These are phyloP conservation scores for Propithecus deckenii DNA, from an alignment of 2,797 vertebrate species.

Conservation along the genomic window DNA sequence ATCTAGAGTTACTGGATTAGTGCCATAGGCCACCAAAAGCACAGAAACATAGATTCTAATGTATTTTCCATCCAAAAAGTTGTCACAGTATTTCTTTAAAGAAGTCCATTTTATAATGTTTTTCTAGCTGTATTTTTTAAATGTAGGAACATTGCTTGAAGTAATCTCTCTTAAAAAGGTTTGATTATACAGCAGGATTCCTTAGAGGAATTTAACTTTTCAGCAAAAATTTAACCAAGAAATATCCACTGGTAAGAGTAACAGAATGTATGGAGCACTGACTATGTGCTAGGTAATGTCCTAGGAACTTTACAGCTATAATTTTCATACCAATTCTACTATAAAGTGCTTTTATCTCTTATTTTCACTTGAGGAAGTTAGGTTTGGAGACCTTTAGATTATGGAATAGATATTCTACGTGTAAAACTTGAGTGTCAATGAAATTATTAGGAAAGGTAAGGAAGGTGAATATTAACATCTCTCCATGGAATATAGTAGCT, in stretches of 20 bases:
- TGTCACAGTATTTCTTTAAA: neutral
- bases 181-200: neutral
- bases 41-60: neutral
- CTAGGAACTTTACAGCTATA: neutral
- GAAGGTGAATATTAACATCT: neutral
- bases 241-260: neutral
- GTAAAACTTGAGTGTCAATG: constrained; percentile 7
- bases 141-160: neutral
- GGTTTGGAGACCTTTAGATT: neutral
- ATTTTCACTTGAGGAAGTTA: neutral
- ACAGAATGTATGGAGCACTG: neutral
- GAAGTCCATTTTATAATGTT: neutral
- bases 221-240: neutral
- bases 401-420: neutral
- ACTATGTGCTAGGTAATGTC: neutral
- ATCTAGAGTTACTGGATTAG: neutral
- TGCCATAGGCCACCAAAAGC: neutral
- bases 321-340: neutral
- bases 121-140: neutral
- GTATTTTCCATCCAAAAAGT: neutral
- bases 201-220: neutral
- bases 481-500: neutral
- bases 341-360: neutral
- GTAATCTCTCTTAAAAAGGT: neutral
- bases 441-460: neutral